Conservation (phyloP, 2,113 vertebrate species). For the Sturnira hondurensis region DNA sequence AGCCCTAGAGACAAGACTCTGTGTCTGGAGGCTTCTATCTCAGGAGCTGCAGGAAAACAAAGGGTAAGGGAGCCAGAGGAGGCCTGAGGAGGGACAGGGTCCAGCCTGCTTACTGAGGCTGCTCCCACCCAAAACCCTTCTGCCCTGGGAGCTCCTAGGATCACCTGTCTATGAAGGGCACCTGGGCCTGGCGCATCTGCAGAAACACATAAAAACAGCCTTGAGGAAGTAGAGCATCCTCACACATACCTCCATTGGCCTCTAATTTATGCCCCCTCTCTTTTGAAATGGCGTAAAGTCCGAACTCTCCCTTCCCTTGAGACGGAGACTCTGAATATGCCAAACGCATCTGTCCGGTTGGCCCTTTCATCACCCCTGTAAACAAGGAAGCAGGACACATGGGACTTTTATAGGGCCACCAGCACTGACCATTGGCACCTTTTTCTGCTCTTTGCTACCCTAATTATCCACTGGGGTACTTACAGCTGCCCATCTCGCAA, state of each 20-base stretch:
- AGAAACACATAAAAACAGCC: neutral
- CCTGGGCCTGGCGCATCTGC: neutral
- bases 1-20: neutral
- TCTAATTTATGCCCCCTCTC: neutral
- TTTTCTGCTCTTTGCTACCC: conserved; percentile 48
- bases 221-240: neutral
- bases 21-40: neutral
- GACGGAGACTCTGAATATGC: neutral
- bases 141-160: neutral
- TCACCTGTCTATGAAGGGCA: neutral
- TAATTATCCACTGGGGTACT: conserved; percentile 65
- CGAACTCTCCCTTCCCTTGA: conserved; percentile 3
- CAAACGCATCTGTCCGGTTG: neutral
- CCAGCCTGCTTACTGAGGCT: neutral
- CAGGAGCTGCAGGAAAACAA: neutral
- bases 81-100: neutral
- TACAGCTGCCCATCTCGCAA: conserved; percentile 48
- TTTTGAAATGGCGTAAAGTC: neutral
- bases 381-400: conserved; percentile 50
- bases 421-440: conserved; percentile 1
- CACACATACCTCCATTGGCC: neutral
- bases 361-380: conserved; percentile 1
- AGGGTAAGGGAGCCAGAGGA: too few species aligned
- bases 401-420: conserved; percentile 24
- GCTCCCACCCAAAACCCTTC: neutral